These are phyloP conservation scores for Aphis craccivora DNA, from an alignment of 1,140 invertebrate species.

Conservation along the genomic window DNA sequence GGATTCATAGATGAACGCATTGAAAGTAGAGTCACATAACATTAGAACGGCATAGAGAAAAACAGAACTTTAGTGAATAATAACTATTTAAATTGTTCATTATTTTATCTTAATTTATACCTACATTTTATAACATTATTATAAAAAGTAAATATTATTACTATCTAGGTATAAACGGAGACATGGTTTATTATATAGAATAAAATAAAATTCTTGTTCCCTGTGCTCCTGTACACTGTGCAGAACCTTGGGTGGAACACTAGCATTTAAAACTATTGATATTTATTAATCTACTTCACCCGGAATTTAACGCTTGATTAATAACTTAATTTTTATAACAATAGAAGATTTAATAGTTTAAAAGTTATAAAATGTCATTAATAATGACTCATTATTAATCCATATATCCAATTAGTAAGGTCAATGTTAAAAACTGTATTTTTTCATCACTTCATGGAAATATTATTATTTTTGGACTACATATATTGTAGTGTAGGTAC, in stretches of 20 bases:
- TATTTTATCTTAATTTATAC: background rate
- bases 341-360: background rate
- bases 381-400: background rate
- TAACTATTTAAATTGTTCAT: background rate
- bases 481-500: background rate
- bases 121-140: background rate
- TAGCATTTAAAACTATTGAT: background rate
- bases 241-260: background rate
- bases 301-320: background rate
- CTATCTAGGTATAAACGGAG: background rate
- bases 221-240: too few species aligned
- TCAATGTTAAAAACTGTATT: background rate
- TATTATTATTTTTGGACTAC: background rate
- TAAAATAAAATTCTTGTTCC: background rate
- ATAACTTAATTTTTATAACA: background rate
- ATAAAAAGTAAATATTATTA: background rate
- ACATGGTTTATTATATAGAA: background rate
- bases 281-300: background rate
- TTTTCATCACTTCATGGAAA: background rate
- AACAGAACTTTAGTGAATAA: background rate
- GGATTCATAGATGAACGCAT: background rate
- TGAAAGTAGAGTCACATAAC: background rate
- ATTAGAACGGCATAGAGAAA: background rate
- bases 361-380: background rate
- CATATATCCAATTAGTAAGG: background rate